Base-by-base conservation (phyloP, 2,797 vertebrate genomes). In the Alcedo atthis region DNA sequence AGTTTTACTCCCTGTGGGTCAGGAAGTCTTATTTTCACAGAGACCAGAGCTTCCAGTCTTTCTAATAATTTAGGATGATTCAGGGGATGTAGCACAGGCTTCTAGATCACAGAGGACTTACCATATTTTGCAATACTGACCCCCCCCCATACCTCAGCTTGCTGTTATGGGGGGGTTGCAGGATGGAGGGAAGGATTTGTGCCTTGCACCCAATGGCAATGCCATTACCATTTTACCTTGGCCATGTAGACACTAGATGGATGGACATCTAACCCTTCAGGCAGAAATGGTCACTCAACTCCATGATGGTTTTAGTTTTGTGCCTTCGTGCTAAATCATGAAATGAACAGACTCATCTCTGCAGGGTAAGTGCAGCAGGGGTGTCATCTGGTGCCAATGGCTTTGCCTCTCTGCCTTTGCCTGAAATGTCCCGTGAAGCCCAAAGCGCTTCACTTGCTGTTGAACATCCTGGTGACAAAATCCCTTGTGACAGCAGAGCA, bases 201-300 rank as follows among this genome's bases (percentile, higher is more conserved):
- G 10, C 40, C 42, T 68, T 82, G 24, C 58, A 35, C 87, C n/a
- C 49, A 46, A 10, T 1, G 0, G 19, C 37, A 10, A 1, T 42
- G 35, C 46, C 32, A 5, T 85, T 25, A 5, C 61, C 57, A 19
- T 46, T 10, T 26, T 32, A 24, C 25, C 28, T 14, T 30, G 67
- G 57, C 20, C 1, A 0, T 4, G 3, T 35, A 42, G 73, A 20
- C 48, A 6, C 14, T 24, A 18, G 30, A 24, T 0, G 0, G 30
- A 58, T 61, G 35, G 33, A 13, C 3, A 2, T 70, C 35, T 51
- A 46, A n/a, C 26, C 54, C 10, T 67, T 71, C 33, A 37, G 49
- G 30, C 49, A 82, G 68, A 49, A 79, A 68, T 8, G 15, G 62
- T 48, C 58, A 19, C 28, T 66, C 33, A 64, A 3, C 85, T 64